These are phyloP conservation scores for Ataeniobius toweri DNA, from an alignment of 2,797 vertebrate species.

Conservation along the genomic window DNA sequence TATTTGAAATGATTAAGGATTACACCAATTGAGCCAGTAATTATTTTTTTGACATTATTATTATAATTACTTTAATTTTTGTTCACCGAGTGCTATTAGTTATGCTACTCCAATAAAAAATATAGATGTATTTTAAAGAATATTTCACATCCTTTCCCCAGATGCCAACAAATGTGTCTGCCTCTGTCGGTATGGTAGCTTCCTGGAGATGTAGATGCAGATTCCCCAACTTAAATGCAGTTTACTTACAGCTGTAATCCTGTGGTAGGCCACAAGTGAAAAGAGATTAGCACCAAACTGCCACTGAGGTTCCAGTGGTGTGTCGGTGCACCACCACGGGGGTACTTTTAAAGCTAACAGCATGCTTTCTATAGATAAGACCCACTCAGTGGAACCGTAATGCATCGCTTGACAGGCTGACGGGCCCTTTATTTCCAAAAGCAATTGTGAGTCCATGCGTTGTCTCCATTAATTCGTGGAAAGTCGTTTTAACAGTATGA, in stretches of 20 bases:
- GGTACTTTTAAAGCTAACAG: conserved; percentile 68
- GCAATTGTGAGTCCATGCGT: conserved; percentile 70
- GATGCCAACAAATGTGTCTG: neutral
- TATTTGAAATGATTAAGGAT: no score
- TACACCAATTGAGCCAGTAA: no score
- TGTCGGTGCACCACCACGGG: conserved; percentile 37
- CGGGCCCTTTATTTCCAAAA: conserved; percentile 78
- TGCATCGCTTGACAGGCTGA: conserved; percentile 74
- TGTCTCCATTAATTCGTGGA: conserved; percentile 86
- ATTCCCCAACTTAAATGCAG: conserved; percentile 51
- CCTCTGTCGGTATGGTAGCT: neutral
- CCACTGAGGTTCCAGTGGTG: conserved; percentile 56
- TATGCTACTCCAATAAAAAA: neutral
- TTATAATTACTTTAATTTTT: no score
- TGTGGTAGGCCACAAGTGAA: conserved; percentile 71
- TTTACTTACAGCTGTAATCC: conserved; percentile 50
- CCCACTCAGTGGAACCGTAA: conserved; percentile 75
- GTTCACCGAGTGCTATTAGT: no score
- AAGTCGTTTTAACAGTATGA: conserved; percentile 89
- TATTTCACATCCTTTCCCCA: neutral
- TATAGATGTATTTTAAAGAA: neutral
- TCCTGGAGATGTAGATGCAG: conserved; percentile 7
- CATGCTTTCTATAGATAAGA: conserved; percentile 75
- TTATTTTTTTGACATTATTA: no score
- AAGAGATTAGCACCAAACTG: conserved; percentile 53